Conservation (phyloP, 2,888 invertebrate genomes). For the Trisateles emortualis region DNA sequence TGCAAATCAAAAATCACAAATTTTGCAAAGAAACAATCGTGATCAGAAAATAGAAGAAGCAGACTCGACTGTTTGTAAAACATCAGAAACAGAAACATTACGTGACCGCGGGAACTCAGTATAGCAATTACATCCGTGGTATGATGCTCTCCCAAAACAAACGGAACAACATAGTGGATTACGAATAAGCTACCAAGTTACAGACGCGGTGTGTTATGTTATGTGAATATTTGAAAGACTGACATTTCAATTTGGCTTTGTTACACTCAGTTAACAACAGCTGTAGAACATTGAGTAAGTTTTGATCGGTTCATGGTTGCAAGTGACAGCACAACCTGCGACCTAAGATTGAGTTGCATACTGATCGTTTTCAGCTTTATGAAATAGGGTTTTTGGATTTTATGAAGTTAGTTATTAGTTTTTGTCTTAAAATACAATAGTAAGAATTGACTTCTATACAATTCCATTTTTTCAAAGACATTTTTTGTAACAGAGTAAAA, state of each 20-base stretch:
- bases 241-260: slow-evolving; percentile 80
- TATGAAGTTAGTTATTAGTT: no score
- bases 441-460: no score
- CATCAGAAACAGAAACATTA: slow-evolving; percentile 11
- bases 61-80: neutral
- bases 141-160: slow-evolving; percentile 23
- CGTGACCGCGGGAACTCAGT: slow-evolving; percentile 3
- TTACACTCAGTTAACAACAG: slow-evolving; percentile 57
- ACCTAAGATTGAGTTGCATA: slow-evolving; percentile 21
- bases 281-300: slow-evolving; percentile 50
- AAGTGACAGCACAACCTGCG: slow-evolving; percentile 48
- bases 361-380: slow-evolving; percentile 21
- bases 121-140: slow-evolving; percentile 12
- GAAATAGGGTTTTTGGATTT: neutral
- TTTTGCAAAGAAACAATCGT: neutral
- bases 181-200: slow-evolving; percentile 37
- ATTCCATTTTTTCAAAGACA: no score
- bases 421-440: no score
- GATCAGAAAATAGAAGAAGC: neutral
- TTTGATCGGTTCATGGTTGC: slow-evolving; percentile 54
- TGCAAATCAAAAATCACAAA: neutral
- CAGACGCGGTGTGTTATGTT: slow-evolving; percentile 30
- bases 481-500: no score
- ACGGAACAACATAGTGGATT: slow-evolving; percentile 24
- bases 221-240: slow-evolving; percentile 63